A percentile compares a stretch with the other conserved stretches of the same genome.
These are phyloP conservation scores for Tauraco erythrolophus DNA, from an alignment of 2,113 vertebrate genomes.

Conservation along the genomic window DNA sequence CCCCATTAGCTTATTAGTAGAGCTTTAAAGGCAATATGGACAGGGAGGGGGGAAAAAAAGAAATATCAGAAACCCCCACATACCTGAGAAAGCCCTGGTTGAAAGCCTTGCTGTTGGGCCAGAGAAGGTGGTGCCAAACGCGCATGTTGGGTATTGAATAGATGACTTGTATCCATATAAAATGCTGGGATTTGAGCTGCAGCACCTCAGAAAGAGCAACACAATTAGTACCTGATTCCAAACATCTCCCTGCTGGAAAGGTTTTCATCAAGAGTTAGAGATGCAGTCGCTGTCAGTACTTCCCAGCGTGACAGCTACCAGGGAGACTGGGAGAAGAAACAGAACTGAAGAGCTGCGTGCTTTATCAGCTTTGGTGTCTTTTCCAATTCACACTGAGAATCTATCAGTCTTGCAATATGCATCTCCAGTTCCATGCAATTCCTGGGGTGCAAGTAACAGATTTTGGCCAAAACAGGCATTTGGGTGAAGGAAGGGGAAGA, in stretches of 20 bases:
- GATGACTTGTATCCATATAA: conserved; percentile 98
- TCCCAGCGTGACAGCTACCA: background rate
- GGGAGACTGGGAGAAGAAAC: background rate
- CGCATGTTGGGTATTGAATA: conserved; percentile 93
- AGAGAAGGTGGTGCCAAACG: conserved; percentile 91
- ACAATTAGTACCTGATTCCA: background rate
- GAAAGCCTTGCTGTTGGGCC: conserved; percentile 95
- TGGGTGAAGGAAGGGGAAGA: background rate
- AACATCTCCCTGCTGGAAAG: background rate
- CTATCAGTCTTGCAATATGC: background rate
- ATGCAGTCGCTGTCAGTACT: background rate
- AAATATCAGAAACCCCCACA: background rate
- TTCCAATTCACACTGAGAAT: background rate
- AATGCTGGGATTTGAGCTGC: conserved; percentile 95
- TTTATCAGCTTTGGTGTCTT: background rate
- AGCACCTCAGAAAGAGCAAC: conserved; percentile 72
- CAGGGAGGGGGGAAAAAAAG: fast-evolving
- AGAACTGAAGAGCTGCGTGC: background rate
- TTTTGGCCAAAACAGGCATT: background rate
- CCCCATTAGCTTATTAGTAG: background rate
- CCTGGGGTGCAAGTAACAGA: background rate
- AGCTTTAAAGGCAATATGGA: background rate
- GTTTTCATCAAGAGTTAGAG: background rate
- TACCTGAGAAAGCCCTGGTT: conserved; percentile 97
- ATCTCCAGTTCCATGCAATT: background rate